A percentile compares a stretch with the other conserved stretches of the same genome.
These are phyloP conservation scores for Tursiops truncatus DNA, from an alignment of 2,113 vertebrate species.

Conservation along the genomic window DNA sequence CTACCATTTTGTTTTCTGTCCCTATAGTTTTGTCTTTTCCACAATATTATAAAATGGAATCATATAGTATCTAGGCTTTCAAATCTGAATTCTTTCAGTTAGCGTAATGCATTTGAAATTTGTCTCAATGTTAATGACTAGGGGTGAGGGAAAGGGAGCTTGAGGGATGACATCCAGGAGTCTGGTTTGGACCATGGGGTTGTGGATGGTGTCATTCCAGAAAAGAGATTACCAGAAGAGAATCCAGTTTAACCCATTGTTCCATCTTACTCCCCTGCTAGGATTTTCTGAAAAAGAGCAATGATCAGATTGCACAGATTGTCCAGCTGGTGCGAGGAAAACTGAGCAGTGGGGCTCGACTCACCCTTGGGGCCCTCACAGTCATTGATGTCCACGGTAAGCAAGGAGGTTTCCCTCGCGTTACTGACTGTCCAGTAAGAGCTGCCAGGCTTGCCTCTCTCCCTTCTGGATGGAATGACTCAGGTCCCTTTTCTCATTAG, in stretches of 20 bases:
- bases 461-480: background rate
- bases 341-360: slow-evolving; percentile 89
- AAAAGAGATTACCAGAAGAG: background rate
- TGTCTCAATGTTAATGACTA: background rate
- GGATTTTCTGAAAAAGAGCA: slow-evolving; percentile 91
- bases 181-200: background rate
- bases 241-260: background rate
- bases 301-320: slow-evolving; percentile 90
- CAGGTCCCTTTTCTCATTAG: background rate
- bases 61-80: background rate
- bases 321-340: slow-evolving; percentile 93
- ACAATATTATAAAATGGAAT: background rate
- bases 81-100: background rate
- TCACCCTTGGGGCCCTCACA: slow-evolving; percentile 92
- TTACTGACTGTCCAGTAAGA: background rate
- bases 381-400: slow-evolving; percentile 96
- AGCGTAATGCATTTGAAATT: background rate
- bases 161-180: background rate
- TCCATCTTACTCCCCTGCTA: slow-evolving; percentile 69
- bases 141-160: background rate
- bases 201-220: background rate
- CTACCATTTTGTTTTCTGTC: background rate
- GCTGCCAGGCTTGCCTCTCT: background rate
- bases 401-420: background rate
- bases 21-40: background rate